Evolutionary conservation across 2,797 vertebrate genomes (phyloP), one percentile per base, ranked within the genome.

Genomic region (Hippoglossus hippoglossus): DNA sequence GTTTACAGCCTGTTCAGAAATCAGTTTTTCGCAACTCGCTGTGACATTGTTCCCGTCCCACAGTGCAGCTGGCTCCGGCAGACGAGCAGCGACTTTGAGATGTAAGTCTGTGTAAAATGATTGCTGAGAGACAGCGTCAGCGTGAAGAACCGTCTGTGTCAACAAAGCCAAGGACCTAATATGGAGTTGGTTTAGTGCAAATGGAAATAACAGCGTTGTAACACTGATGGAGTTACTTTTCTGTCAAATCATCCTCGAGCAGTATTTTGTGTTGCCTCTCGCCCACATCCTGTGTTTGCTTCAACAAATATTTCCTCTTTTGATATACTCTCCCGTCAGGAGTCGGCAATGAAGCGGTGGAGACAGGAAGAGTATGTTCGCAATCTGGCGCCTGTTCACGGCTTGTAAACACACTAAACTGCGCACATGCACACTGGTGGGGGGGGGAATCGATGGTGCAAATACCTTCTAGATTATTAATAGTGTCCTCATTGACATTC

Each of bases 161-260:
- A 73, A 75, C 64, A 67, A 78, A 80, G 63, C 64, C 63, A 62
- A 52, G 49, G 57, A 56, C 26, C 71, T 52, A 50, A 63, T 58
- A 18, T 10, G 22, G 22, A 69, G 67, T 77, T 78, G 69, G 76
- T 81, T 74, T 39, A 57, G 71, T 52, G 71, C 50, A 77, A 85
- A 81, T 71, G 53, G 71, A 82, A 87, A 83, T 68, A 70, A 71
- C 60, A 77, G 81, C 72, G 53, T n/a, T n/a, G n/a, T 31, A 79
- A 79, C 77, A 60, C 39, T 79, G 80, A 87, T 75, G 77, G 24
- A 70, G 80, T 79, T 75, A 1, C 80, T 79, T 85, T 76, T 79
- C 80, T 87, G 84, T 92, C 89, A 90, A 67, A 73, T 84, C 73
- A 75, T 82, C 73, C 71, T 75, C 52, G 44, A 87, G 79, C 47